Evolutionary conservation across 2,797 vertebrate genomes (phyloP).

Genomic region (Dendrocincla fuliginosa): DNA sequence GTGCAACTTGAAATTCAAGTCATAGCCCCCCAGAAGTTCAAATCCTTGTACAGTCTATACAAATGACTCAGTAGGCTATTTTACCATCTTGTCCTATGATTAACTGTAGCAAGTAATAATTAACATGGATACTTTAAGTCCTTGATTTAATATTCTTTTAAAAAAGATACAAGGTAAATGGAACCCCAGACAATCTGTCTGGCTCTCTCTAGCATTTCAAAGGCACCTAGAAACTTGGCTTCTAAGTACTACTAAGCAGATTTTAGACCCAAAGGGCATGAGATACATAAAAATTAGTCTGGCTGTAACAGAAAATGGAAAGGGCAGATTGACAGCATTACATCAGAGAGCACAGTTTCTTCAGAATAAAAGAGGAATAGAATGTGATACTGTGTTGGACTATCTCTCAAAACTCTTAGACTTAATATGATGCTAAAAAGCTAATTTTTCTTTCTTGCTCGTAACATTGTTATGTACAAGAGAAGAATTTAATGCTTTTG

Average conservation of each 20-base stretch:
- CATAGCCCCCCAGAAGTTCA: background rate
- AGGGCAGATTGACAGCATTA: conserved; percentile 29
- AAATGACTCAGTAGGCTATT: conserved; percentile 4
- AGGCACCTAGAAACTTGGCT: conserved; percentile 59
- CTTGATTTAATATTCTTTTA: conserved; percentile 30
- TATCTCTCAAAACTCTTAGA: conserved; percentile 13
- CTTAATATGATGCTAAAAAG: background rate
- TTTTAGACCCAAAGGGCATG: conserved; percentile 54
- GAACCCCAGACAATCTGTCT: conserved; percentile 27
- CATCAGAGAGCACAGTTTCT: background rate
- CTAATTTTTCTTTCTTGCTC: background rate
- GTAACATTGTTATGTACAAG: background rate
- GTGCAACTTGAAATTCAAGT: conserved; percentile 21
- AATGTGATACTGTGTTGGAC: background rate
- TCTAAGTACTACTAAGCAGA: conserved; percentile 46
- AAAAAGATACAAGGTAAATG: conserved; percentile 27
- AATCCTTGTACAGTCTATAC: background rate
- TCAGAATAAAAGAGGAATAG: background rate
- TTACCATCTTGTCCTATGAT: conserved; percentile 35
- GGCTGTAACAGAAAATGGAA: conserved; percentile 17
- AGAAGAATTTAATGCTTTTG: background rate
- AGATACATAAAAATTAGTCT: conserved; percentile 44
- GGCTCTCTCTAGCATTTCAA: conserved; percentile 44
- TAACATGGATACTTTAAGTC: conserved; percentile 35
- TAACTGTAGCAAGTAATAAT: conserved; percentile 2